phyloP scores from a whole-genome alignment of 2,797 vertebrate species.

The Xenopus petersii region DNA sequence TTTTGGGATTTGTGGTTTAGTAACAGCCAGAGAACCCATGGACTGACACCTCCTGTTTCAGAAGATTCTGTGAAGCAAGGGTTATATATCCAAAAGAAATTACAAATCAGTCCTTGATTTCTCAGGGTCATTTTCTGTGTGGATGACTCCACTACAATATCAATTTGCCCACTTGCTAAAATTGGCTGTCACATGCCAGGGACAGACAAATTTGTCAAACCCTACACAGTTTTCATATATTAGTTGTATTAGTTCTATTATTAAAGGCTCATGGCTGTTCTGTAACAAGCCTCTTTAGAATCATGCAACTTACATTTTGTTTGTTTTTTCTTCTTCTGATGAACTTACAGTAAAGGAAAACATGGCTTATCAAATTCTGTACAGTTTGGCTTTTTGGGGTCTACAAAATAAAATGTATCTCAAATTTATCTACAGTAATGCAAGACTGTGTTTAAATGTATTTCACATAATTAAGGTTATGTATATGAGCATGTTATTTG shows the following conservation, averaged over 20 bases:
- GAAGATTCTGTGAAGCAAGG: neutral
- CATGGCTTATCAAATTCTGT: no score
- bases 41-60: neutral
- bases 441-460: no score
- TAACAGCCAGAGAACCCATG: neutral
- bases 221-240: conserved; percentile 52
- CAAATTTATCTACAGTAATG: no score
- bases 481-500: no score
- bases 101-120: neutral
- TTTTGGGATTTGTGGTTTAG: neutral
- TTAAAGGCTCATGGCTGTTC: conserved; percentile 58
- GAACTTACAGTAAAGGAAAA: no score
- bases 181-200: conserved; percentile 56
- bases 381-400: neutral
- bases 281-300: conserved; percentile 56
- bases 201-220: conserved; percentile 61
- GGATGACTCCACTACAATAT: conserved; percentile 48
- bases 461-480: no score
- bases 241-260: conserved; percentile 58
- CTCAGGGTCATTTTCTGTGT: conserved; percentile 51
- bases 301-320: conserved; percentile 51
- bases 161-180: conserved; percentile 54
- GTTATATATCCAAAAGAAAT: conserved; percentile 23
- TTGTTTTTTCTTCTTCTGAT: neutral
- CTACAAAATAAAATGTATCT: neutral